These are phyloP conservation scores for Cheilosia scutellata DNA, from an alignment of 2,888 invertebrate genomes.

Conservation along the genomic window DNA sequence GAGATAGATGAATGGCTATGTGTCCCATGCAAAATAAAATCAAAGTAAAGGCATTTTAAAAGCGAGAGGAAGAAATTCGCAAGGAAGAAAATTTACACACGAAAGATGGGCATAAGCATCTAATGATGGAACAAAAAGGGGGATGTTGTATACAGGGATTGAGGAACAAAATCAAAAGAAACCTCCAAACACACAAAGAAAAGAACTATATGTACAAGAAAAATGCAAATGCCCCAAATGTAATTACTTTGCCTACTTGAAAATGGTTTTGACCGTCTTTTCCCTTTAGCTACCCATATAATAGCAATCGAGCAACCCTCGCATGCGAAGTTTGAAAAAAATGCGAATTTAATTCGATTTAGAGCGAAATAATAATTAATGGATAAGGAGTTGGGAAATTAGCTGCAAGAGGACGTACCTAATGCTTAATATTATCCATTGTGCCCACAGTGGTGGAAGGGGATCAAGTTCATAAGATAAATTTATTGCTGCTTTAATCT, in stretches of 20 bases:
- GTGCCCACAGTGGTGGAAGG: slow-evolving; percentile 23
- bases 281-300: background rate
- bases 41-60: slow-evolving; percentile 50
- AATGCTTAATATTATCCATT: slow-evolving; percentile 59
- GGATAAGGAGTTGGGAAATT: slow-evolving; percentile 72
- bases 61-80: slow-evolving; percentile 50
- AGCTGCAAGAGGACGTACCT: slow-evolving; percentile 51
- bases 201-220: slow-evolving; percentile 45
- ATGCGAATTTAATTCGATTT: slow-evolving; percentile 75
- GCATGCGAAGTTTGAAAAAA: slow-evolving; percentile 58
- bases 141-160: background rate
- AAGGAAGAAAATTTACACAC: slow-evolving; percentile 31
- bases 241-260: slow-evolving; percentile 71
- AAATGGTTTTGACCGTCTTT: slow-evolving; percentile 51
- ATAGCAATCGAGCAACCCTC: slow-evolving; percentile 21
- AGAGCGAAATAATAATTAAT: slow-evolving; percentile 73
- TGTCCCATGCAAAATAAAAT: slow-evolving; percentile 59
- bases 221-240: slow-evolving; percentile 74
- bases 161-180: slow-evolving; percentile 14
- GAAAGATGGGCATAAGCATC: slow-evolving; percentile 63
- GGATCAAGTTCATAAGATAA: slow-evolving; percentile 63
- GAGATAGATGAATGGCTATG: slow-evolving; percentile 72
- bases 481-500: slow-evolving; percentile 50
- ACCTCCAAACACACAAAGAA: slow-evolving; percentile 25
- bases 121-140: slow-evolving; percentile 59